Evolutionary conservation across 2,113 vertebrate genomes (phyloP), one percentile per base, ranked within the genome.

Genomic region (Gobiocypris rarus): DNA sequence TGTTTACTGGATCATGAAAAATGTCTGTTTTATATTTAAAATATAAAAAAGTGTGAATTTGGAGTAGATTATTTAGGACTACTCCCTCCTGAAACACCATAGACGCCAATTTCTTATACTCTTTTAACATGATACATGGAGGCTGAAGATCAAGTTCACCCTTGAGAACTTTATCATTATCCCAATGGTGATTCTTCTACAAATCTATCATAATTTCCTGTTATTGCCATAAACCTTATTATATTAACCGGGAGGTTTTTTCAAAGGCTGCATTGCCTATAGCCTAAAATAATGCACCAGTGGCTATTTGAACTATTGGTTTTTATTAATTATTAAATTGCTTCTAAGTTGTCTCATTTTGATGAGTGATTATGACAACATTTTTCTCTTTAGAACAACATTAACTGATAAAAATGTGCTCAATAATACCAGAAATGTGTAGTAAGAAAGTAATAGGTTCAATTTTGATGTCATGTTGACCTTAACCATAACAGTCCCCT

Each of bases 381-480:
- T n/a, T n/a, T n/a, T n/a, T n/a, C 69, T 43, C 69, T 71, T n/a
- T 17, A 22, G 65, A 69, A 69, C 26, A 65, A 65, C 31, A 69
- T 22, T 17, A 22, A 45, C 69, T 24, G n/a, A 48, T 48, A 15
- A 9, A 54, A 73, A 24, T 26, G 11, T 15, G 2, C n/a, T 48
- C 69, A 61, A 61, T 61, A 61, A 61, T n/a, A 61, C 10, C 58
- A 45, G 41, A 14, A 14, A 13, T 2, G 10, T 24, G 1, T 45
- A 15, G 43, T 45, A 24, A 73, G 13, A 73, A 45, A 26, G 41
- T 45, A 73, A 73, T 45, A 15, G 11, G 69, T 41, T 73, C 41
- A 45, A 48, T 73, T 73, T 73, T 73, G 41, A 48, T 73, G n/a
- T 71, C 69, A 71, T 2, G n/a, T 14, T 26, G 69, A 73, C 69